Conservation (phyloP, 2,113 vertebrate species). For the Chloroceryle aenea region DNA sequence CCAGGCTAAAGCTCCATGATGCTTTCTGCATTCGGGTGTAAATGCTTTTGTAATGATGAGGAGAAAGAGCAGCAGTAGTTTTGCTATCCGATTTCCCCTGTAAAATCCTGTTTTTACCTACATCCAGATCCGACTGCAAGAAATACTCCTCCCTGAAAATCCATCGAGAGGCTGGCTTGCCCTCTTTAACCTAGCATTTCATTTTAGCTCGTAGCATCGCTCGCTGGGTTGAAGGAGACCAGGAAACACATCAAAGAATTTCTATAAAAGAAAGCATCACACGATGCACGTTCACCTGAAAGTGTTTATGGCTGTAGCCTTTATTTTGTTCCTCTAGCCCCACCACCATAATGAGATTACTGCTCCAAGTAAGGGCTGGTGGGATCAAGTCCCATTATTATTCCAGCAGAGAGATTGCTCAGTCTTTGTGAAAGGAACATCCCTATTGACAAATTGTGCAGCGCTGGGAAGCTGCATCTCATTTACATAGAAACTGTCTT, state of each 20-base stretch:
- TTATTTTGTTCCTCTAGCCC: not conserved
- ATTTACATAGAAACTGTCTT: constrained; percentile 51
- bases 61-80: not conserved
- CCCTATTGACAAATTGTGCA: constrained; percentile 29
- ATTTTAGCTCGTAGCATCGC: not conserved
- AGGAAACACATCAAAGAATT: not conserved
- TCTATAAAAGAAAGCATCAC: not conserved
- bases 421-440: constrained; percentile 46
- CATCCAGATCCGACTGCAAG: not conserved
- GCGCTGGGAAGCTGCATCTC: not conserved
- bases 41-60: constrained; percentile 7
- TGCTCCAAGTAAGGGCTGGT: not conserved
- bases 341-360: not conserved
- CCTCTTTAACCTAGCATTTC: not conserved
- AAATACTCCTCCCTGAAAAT: not conserved
- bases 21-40: not conserved
- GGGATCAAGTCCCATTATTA: not conserved
- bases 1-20: not conserved
- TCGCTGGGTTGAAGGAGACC: not conserved
- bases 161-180: not conserved
- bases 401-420: not conserved
- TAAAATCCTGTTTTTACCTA: not conserved
- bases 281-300: not conserved
- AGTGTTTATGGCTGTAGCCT: not conserved
- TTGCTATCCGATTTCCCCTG: not conserved